Conservation (phyloP, 2,113 vertebrate genomes). For the Nettapus auritus region DNA sequence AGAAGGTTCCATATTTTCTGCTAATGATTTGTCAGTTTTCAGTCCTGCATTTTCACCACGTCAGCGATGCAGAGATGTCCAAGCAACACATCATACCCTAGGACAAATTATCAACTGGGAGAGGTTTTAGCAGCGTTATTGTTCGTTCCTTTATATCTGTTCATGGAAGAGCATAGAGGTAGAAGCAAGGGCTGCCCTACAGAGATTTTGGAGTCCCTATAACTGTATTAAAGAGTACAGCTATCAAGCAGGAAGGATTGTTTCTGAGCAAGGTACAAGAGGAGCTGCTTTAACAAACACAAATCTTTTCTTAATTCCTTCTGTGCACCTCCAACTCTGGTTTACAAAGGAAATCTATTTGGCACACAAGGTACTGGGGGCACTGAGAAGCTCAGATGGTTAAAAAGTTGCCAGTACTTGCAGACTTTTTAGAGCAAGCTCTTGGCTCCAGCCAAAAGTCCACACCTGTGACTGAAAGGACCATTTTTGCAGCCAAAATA, state of each 20-base stretch:
- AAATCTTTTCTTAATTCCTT: not conserved
- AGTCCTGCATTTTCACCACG: not conserved
- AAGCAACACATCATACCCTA: not conserved
- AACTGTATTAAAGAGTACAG: not conserved
- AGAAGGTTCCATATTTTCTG: not conserved
- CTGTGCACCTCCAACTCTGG: not conserved
- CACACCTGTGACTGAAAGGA: not conserved
- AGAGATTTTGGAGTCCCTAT: not conserved
- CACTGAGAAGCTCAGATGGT: not conserved
- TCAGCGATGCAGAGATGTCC: not conserved
- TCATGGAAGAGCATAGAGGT: not conserved
- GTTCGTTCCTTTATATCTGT: not conserved
- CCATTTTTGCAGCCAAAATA: not conserved
- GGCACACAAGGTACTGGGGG: not conserved
- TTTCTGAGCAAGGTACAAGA: not conserved
- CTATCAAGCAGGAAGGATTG: not conserved
- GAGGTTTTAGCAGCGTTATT: not conserved
- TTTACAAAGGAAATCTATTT: not conserved
- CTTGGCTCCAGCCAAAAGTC: not conserved
- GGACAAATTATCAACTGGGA: not conserved
- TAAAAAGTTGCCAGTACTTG: not conserved
- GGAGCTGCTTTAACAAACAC: not conserved
- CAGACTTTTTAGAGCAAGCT: not conserved
- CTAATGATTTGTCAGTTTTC: not conserved
- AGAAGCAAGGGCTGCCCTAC: not conserved